Conservation (phyloP, 2,888 invertebrate species). For the Chymomyza caudatula region DNA sequence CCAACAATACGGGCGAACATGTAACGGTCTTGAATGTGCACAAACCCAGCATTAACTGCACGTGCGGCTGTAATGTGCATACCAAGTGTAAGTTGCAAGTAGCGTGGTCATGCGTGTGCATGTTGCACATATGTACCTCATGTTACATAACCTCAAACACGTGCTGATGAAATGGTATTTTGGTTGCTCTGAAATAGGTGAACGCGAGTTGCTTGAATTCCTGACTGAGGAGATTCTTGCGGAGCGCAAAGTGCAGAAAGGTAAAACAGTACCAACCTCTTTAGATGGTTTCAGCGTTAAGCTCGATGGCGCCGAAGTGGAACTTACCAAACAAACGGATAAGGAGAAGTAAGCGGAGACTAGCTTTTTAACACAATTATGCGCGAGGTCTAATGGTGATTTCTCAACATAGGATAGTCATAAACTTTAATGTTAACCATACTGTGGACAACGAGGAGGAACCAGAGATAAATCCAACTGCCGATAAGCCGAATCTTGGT, state of each 20-base stretch:
- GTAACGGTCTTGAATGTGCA: conserved; percentile 78
- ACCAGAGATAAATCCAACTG: conserved; percentile 81
- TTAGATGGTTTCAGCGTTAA: conserved; percentile 90
- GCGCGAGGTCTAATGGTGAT: background rate
- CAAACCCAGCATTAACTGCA: conserved; percentile 82
- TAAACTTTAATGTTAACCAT: conserved; percentile 95
- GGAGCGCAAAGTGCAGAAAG: conserved; percentile 90
- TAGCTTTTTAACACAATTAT: background rate
- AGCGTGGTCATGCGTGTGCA: background rate
- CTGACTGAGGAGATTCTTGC: conserved; percentile 95
- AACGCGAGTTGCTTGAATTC: conserved; percentile 92
- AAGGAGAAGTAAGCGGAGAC: conserved; percentile 80
- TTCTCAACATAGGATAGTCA: conserved; percentile 79
- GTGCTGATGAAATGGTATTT: conserved; percentile 31
- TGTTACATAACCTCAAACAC: conserved; percentile 74
- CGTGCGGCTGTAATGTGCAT: conserved; percentile 86
- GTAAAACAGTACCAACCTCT: conserved; percentile 85
- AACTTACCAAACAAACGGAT: conserved; percentile 85
- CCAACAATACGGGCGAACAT: conserved; percentile 43
- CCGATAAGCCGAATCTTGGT: conserved; percentile 85
- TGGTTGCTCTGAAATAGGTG: conserved; percentile 80
- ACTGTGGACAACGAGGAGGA: conserved; percentile 91
- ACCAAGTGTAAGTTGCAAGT: conserved; percentile 82
- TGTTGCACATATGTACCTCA: background rate
- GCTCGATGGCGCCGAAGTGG: conserved; percentile 90